Conservation (phyloP, 2,797 vertebrate species). For the Crocidura indochinensis region DNA sequence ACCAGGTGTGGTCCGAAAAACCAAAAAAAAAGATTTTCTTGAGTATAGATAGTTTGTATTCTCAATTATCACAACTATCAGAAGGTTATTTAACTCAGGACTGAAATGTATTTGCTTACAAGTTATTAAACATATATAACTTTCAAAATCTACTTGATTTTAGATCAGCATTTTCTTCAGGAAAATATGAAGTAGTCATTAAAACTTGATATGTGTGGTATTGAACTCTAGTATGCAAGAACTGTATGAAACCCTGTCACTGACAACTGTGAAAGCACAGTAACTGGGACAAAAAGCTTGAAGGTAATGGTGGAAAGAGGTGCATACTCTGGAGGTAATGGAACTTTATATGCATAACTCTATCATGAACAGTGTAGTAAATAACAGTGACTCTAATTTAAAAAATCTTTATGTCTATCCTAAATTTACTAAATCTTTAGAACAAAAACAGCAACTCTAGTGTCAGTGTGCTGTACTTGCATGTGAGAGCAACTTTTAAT, state of each 20-base stretch:
- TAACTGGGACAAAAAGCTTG: too few relatives aligned
- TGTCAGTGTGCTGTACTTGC: not conserved
- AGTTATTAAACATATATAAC: slow-evolving; percentile 32
- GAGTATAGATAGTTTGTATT: slow-evolving; percentile 22
- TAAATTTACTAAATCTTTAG: slow-evolving; percentile 8
- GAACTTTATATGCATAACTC: too few relatives aligned
- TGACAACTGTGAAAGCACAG: too few relatives aligned
- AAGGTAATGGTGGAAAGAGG: too few relatives aligned
- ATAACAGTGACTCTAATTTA: not conserved
- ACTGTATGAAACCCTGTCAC: too few relatives aligned
- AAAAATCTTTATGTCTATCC: not conserved
- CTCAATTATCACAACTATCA: not conserved
- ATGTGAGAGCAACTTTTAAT: not conserved
- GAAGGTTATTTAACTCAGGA: not conserved
- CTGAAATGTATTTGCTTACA: slow-evolving; percentile 54
- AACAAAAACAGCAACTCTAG: not conserved
- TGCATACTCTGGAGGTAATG: too few relatives aligned
- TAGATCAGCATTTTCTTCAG: slow-evolving; percentile 41
- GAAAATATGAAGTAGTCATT: slow-evolving; percentile 10
- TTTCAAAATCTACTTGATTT: not conserved
- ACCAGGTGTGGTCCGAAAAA: too few relatives aligned
- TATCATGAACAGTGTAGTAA: too few relatives aligned
- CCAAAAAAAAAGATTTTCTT: not conserved
- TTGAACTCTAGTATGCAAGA: too few relatives aligned
- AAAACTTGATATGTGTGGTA: not conserved